Evolutionary conservation across 2,113 vertebrate species (phyloP), one percentile per base, ranked within the genome.

Genomic region (Hemiprocne comata): DNA sequence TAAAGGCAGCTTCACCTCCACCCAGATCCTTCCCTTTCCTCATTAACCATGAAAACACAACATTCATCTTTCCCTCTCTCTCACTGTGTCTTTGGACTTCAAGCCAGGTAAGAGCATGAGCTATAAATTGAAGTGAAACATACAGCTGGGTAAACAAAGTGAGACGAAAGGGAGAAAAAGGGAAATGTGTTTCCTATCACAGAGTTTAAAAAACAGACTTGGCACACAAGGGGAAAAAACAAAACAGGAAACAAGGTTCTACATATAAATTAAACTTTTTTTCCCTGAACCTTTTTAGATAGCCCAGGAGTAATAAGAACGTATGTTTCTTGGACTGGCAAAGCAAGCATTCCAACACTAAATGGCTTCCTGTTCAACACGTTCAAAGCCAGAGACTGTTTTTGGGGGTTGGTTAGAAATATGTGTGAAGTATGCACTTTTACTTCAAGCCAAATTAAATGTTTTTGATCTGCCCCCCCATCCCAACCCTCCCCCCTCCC

Each of bases 301-400:
- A 98, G 97, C 97, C 96, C 97, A 97, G 96, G 96, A 98, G 97
- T 97, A 98, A 98, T 98, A 98, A 98, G 98, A 98, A 98, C 11
- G 97, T 98, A 98, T 98, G 97, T 98, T 97, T 98, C 97, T 98
- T 98, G 98, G 97, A 98, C 96, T 92, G 78, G 97, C 95, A 98
- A 98, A 97, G 98, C 98, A 98, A 97, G 97, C 98, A 99, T 99
- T 99, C 98, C 98, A 98, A 86, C 90, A 96, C 97, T 98, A 99
- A 99, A 99, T 98, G 98, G 98, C 98, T 99, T 99, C 99, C 99
- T 99, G 99, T 98, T 98, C 98, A 98, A 97, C 94, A 77, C 95
- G 97, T 98, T 99, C 98, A 98, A 98, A 98, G 98, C 98, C 98
- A 98, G 98, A 98, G 91, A 83, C 96, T 97, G 97, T 97, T 97